A percentile compares a stretch with the other conserved stretches of the same genome.
Evolutionary conservation across 2,797 vertebrate genomes (phyloP).

Genomic region (Micrastur ruficollis): DNA sequence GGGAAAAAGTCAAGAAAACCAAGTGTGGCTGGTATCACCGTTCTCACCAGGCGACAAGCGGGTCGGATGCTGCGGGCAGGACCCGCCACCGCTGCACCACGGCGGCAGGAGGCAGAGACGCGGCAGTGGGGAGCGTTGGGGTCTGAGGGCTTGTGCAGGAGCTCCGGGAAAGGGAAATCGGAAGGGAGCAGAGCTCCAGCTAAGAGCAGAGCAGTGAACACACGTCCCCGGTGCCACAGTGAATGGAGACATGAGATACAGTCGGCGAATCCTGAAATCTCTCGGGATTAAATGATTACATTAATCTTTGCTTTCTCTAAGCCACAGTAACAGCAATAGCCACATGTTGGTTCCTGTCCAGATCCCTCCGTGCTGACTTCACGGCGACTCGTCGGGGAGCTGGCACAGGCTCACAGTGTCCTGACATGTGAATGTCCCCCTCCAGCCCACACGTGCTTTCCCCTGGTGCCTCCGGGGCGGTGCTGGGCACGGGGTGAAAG

Average conservation of each 20-base stretch:
- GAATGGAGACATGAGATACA: constrained; percentile 47
- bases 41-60: not conserved
- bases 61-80: not conserved
- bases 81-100: fast-evolving
- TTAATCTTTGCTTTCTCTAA: constrained; percentile 62
- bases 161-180: not conserved
- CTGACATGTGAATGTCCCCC: fast-evolving
- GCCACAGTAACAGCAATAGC: not conserved
- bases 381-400: fast-evolving
- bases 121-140: not conserved
- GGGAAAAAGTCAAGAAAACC: not conserved
- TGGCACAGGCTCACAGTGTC: fast-evolving
- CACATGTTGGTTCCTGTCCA: constrained; percentile 25
- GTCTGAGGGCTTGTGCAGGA: fast-evolving
- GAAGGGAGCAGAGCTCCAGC: not conserved
- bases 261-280: constrained; percentile 33
- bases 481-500: fast-evolving
- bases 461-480: not conserved
- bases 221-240: not conserved
- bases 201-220: not conserved
- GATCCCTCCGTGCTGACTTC: not conserved
- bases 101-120: not conserved
- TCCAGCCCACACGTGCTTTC: not conserved
- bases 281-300: constrained; percentile 52
- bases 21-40: not conserved